A percentile compares a stretch with the other conserved stretches of the same genome.
phyloP scores from a whole-genome alignment of 2,888 invertebrate species.

The Smittia aterrima region DNA sequence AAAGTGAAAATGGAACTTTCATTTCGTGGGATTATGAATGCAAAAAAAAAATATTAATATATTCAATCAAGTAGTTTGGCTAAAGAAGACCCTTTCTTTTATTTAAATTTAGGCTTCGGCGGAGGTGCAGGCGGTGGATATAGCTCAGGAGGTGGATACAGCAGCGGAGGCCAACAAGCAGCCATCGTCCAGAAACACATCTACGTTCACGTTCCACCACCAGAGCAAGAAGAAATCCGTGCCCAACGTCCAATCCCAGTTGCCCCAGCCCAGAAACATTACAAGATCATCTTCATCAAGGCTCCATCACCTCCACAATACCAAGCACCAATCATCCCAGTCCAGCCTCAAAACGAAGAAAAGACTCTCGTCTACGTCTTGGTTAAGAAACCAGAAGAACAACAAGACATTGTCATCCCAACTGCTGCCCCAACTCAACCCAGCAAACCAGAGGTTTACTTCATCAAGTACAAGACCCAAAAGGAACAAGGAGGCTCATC shows the following conservation, averaged over 20 bases:
- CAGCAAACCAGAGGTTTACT: conserved; percentile 86
- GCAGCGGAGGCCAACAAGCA: conserved; percentile 25
- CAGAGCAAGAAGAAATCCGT: conserved; percentile 73
- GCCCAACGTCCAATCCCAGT: conserved; percentile 65
- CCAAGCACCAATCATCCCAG: conserved; percentile 75
- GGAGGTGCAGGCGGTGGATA: not conserved
- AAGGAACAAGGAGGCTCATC: conserved; percentile 47
- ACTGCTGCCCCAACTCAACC: conserved; percentile 77
- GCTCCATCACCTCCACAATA: conserved; percentile 82
- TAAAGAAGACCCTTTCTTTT: not conserved
- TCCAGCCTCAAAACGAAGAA: conserved; percentile 79
- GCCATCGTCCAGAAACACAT: conserved; percentile 48
- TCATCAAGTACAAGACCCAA: conserved; percentile 73
- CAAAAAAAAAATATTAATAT: conserved; percentile 30
- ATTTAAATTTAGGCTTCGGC: conserved; percentile 5
- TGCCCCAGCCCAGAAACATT: conserved; percentile 79
- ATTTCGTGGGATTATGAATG: conserved; percentile 35
- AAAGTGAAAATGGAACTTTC: conserved; percentile 41
- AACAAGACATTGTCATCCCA: conserved; percentile 75
- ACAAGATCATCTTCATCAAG: conserved; percentile 92
- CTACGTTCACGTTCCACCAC: conserved; percentile 52
- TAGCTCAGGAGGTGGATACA: conserved; percentile 11
- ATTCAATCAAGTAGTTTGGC: not conserved
- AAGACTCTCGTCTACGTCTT: conserved; percentile 86
- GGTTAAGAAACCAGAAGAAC: conserved; percentile 84